Conservation (phyloP, 1,140 invertebrate species). For the Lordiphosa collinella region DNA sequence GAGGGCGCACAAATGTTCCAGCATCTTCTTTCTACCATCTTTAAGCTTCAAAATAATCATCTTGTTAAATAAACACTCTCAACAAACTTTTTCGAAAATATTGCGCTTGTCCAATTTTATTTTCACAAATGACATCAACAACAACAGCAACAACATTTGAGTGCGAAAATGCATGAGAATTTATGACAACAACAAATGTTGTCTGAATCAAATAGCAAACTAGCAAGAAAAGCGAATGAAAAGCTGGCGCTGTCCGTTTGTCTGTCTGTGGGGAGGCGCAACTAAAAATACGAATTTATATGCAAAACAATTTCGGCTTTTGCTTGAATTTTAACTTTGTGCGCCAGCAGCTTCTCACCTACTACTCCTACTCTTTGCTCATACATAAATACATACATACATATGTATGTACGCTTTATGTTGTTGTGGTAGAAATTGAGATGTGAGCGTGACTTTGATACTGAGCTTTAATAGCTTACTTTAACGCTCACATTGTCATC, state of each 20-base stretch:
- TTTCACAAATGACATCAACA: conserved; percentile 46
- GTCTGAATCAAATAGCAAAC: conserved; percentile 7
- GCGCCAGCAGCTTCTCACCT: conserved; percentile 36
- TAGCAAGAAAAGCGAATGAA: conserved; percentile 41
- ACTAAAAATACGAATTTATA: conserved; percentile 68
- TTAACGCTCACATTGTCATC: neutral
- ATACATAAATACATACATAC: neutral
- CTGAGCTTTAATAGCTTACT: neutral
- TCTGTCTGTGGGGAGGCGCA: conserved; percentile 3
- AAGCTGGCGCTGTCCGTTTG: conserved; percentile 19
- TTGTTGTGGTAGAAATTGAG: neutral
- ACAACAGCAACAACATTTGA: conserved; percentile 53
- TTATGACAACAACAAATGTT: conserved; percentile 29
- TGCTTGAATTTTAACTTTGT: conserved; percentile 58
- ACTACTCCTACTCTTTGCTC: conserved; percentile 11
- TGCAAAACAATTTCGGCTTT: conserved; percentile 57
- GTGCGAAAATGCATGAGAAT: conserved; percentile 27
- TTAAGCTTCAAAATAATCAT: too few relatives aligned
- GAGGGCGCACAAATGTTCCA: too few relatives aligned
- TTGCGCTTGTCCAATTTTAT: conserved; percentile 26
- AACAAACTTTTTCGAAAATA: neutral
- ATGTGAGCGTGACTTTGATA: conserved; percentile 1
- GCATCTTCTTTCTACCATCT: too few relatives aligned
- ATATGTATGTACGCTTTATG: conserved; percentile 2
- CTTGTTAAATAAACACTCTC: neutral